Base-by-base conservation (phyloP, 2,888 invertebrate species). In the Ischnus inquisitorius region DNA sequence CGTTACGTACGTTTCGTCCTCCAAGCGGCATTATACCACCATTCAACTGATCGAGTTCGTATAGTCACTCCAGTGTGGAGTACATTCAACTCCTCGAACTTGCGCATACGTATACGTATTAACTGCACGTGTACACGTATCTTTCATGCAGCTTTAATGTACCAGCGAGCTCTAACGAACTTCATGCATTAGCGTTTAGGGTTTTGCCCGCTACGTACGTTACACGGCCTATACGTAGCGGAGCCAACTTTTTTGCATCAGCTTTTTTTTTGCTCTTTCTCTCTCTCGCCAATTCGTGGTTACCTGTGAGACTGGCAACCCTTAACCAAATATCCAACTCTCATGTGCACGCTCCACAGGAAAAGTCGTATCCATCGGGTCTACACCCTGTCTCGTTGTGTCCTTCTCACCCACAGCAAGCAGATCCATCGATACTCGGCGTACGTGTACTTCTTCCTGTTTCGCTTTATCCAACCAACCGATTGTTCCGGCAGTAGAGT, bases 211-310 rank as follows among this genome's bases (percentile, higher is more conserved):
- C 60, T 48, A 28, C 34, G 69, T 81, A 76, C 62, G 54, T 72
- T 65, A 39, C 25, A 67, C 41, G 43, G 76, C 57, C 16, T 2
- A 57, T 51, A 68, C 16, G 28, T 41, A 48, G 51, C 22, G 34
- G 34, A 43, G 6, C 28, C 72, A 6, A 68, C 51, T 34, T 34
- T 28, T 79, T 79, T 51, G 67, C 64, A 34, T 43, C 43, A 22
- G 10, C 14, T 69, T 81, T 81, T 75, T 68, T n/a, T n/a, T n/a
- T n/a, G n/a, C n/a, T n/a, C n/a, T n/a, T 41, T 81, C 64, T 14
- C 51, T 69, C 34, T 34, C 34, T 34, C 4, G 34, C 19, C 12
- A 25, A 12, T 67, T 51, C 57, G 19, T 6, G 19, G 57, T 64
- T 14, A 62, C 22, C 62, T 67, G 16, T 8, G 28, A 48, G 14